phyloP scores from a whole-genome alignment of 2,888 invertebrate genomes.

The Diaprepes abbreviatus region DNA sequence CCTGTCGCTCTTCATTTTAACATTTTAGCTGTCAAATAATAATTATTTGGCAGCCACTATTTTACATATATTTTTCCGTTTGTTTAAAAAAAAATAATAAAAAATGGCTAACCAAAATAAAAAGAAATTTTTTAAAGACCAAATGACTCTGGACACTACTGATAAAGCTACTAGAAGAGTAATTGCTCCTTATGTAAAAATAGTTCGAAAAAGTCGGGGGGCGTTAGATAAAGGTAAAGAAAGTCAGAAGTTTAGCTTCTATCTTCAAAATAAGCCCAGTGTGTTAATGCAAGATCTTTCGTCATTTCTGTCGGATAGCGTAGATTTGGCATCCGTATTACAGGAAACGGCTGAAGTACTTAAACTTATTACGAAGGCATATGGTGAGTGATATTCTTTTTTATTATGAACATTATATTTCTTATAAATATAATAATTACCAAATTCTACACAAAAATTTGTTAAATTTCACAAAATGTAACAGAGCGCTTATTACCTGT shows the following conservation, averaged over 20 bases:
- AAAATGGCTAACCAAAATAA: slow-evolving; percentile 5
- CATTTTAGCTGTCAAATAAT: slow-evolving; percentile 1
- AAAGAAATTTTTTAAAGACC: slow-evolving; percentile 44
- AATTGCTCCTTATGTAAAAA: slow-evolving; percentile 72
- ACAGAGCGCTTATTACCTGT: too few relatives aligned
- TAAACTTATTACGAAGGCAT: slow-evolving; percentile 71
- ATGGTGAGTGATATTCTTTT: slow-evolving; percentile 64
- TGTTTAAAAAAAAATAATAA: not conserved
- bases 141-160: slow-evolving; percentile 56
- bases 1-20: too few relatives aligned
- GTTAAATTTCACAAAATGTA: too few relatives aligned
- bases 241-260: slow-evolving; percentile 61
- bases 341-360: slow-evolving; percentile 73
- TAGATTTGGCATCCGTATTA: slow-evolving; percentile 71
- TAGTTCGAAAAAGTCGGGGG: slow-evolving; percentile 61
- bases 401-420: too few relatives aligned
- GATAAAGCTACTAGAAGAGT: slow-evolving; percentile 73
- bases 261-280: slow-evolving; percentile 64
- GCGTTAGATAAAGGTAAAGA: slow-evolving; percentile 53
- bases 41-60: not conserved
- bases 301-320: slow-evolving; percentile 71
- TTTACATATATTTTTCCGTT: not conserved
- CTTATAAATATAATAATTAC: too few relatives aligned
- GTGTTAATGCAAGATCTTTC: slow-evolving; percentile 62
- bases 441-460: too few relatives aligned